phyloP scores from a whole-genome alignment of 2,888 invertebrate species.

The Eupithecia exiguata region DNA sequence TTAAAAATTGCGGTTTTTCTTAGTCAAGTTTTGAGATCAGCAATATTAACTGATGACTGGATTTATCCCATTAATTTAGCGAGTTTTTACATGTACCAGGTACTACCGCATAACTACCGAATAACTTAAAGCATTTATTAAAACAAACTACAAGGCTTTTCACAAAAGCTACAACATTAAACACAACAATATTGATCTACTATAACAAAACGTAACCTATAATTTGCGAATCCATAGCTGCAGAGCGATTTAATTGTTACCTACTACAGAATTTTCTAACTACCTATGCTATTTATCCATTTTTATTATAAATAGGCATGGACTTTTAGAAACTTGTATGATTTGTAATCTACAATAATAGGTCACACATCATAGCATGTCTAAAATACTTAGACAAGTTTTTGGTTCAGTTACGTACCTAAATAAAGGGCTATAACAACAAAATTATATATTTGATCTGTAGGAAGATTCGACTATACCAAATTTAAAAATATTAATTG shows the following conservation, averaged over 20 bases:
- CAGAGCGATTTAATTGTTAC: neutral
- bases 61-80: neutral
- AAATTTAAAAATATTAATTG: slow-evolving; percentile 20
- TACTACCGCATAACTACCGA: neutral
- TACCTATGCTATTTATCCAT: neutral
- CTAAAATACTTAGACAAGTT: neutral
- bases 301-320: neutral
- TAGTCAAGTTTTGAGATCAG: slow-evolving; percentile 3
- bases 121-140: neutral
- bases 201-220: neutral
- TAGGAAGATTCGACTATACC: neutral
- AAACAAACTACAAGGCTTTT: neutral
- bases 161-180: neutral
- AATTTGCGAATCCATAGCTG: neutral
- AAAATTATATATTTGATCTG: neutral
- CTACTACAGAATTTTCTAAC: neutral
- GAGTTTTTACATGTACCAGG: neutral
- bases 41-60: neutral
- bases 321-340: neutral
- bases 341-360: neutral
- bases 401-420: neutral
- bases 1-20: slow-evolving; percentile 43
- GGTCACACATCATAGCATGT: neutral
- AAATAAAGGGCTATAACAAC: neutral
- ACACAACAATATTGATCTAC: neutral